Evolutionary conservation across 2,113 vertebrate species (phyloP), one percentile per base, ranked within the genome.

Genomic region (Motacilla tschutschensis): DNA sequence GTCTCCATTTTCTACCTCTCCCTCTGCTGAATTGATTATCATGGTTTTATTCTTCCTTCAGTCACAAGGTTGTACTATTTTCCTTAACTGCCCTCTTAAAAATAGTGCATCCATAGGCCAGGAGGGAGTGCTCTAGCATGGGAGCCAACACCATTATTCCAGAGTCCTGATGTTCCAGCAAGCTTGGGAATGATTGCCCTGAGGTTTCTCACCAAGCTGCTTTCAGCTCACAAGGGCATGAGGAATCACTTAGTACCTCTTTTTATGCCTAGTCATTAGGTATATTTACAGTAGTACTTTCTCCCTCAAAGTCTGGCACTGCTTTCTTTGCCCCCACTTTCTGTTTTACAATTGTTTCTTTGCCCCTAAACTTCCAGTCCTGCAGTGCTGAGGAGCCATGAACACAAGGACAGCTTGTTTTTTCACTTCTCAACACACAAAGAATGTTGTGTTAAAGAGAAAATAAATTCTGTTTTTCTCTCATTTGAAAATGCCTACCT

Each of bases 221-320:
- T 83, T 91, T 91, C 83, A 88, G 54, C 64, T 89, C 70, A 75
- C 88, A 91, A 75, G 70, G 79, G 58, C 91, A 58, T 48, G 70
- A 92, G 62, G 77, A 89, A 85, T 89, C 65, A 87, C 79, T 86
- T 65, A 51, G 66, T 51, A 58, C 66, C 53, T 73, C 63, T 87
- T 93, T 94, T 94, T 77, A 93, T 77, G 79, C 58, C 64, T 57
- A 75, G 87, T 87, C 87, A 79, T 90, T 88, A 71, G 73, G 76
- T 90, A 90, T 94, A 94, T 95, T 93, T 91, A 92, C 90, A 90
- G 92, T 85, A 87, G 57, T 60, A 67, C 81, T 92, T 94, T 92
- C 85, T 72, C 47, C 62, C 51, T 87, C 78, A 46, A 83, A 91
- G 74, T 74, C 73, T 92, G 91, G 64, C 86, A 80, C 72, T 57